Percentiles rank a stretch among this genome's conserved stretches.
These are phyloP conservation scores for Xenopus tropicalis DNA, from an alignment of 2,113 vertebrate genomes.

Conservation along the genomic window DNA sequence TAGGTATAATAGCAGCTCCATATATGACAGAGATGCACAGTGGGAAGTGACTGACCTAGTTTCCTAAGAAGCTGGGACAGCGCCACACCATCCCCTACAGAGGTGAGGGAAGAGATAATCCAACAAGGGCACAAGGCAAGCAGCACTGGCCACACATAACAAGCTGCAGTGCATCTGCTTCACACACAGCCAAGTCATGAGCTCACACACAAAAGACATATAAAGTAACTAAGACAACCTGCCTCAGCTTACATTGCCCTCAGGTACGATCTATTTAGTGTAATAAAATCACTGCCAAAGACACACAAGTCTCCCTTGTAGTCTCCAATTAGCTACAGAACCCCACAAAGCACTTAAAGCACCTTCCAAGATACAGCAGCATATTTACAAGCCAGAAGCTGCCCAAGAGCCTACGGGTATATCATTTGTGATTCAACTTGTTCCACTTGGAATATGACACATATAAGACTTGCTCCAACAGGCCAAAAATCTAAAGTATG, in stretches of 20 bases:
- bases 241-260: too few relatives aligned
- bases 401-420: conserved; percentile 6
- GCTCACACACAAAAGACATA: too few relatives aligned
- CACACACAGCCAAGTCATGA: too few relatives aligned
- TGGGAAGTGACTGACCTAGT: conserved; percentile 26
- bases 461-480: conserved; percentile 10
- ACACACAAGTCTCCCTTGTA: too few relatives aligned
- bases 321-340: too few relatives aligned
- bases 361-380: too few relatives aligned
- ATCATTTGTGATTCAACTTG: not conserved
- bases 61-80: conserved; percentile 16
- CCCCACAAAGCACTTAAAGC: too few relatives aligned
- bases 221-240: too few relatives aligned
- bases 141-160: not conserved
- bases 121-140: not conserved
- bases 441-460: conserved; percentile 1
- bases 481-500: conserved; percentile 19
- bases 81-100: conserved; percentile 24
- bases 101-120: not conserved
- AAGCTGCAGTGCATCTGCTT: too few relatives aligned
- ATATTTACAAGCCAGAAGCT: not conserved
- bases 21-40: not conserved
- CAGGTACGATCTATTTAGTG: too few relatives aligned
- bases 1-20: too few relatives aligned
- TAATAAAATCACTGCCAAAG: too few relatives aligned